Percentiles rank a stretch among this genome's conserved stretches.
phyloP scores from a whole-genome alignment of 2,113 vertebrate genomes.

The Spilogale gracilis region DNA sequence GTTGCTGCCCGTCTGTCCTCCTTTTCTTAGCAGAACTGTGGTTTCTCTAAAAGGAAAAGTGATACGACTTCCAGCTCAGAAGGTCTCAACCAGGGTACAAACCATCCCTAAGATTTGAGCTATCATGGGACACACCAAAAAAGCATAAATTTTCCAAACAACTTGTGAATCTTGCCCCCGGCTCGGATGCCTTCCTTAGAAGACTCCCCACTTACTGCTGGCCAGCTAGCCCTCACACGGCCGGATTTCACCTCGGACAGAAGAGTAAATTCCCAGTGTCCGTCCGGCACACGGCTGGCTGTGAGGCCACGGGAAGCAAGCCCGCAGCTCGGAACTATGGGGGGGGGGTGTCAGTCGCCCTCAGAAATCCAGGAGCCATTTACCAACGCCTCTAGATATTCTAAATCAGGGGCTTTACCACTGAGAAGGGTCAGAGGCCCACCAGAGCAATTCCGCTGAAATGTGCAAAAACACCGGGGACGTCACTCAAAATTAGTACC shows the following conservation, averaged over 20 bases:
- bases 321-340: neutral
- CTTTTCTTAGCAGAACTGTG: constrained; percentile 78
- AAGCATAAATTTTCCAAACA: constrained; percentile 48
- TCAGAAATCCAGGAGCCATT: neutral
- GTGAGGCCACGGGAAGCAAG: constrained; percentile 14
- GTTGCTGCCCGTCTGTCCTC: constrained; percentile 81
- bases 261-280: constrained; percentile 38
- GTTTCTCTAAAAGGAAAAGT: constrained; percentile 85
- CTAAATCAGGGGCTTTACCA: fast-evolving
- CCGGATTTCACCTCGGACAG: constrained; percentile 29
- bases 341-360: neutral
- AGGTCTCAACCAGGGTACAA: constrained; percentile 70
- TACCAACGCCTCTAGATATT: neutral
- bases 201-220: neutral
- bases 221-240: constrained; percentile 48
- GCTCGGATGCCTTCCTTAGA: constrained; percentile 30
- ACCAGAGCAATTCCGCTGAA: fast-evolving
- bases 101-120: constrained; percentile 66
- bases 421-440: neutral
- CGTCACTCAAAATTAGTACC: neutral
- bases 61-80: constrained; percentile 75
- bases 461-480: fast-evolving
- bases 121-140: constrained; percentile 54
- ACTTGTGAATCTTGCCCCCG: neutral
- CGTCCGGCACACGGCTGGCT: neutral